Conservation (phyloP, 2,797 vertebrate genomes). For the Coendou prehensilis region DNA sequence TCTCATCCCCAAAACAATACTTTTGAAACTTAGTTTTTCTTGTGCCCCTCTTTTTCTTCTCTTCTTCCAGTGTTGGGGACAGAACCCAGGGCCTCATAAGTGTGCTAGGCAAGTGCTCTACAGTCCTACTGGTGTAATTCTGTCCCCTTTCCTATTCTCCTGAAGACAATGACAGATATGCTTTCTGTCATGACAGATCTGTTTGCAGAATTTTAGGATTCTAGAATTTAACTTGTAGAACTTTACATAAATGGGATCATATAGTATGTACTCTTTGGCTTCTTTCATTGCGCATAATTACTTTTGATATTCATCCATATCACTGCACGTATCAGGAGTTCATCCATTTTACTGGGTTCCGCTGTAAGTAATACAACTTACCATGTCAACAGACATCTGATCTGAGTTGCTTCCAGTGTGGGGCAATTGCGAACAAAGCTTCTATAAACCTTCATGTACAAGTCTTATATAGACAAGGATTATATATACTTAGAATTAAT, state of each 20-base stretch:
- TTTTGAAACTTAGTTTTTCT: neutral
- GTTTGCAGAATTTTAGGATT: neutral
- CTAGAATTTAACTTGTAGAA: neutral
- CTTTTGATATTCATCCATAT: neutral
- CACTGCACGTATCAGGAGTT: neutral
- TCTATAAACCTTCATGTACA: neutral
- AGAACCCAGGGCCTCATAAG: neutral
- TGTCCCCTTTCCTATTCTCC: accelerated
- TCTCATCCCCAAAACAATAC: neutral
- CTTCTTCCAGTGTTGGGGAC: neutral
- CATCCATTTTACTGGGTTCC: neutral
- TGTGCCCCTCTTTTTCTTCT: too few species aligned
- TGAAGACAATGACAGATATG: neutral
- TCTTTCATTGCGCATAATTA: neutral
- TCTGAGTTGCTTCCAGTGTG: neutral
- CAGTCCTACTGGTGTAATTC: neutral
- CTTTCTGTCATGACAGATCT: neutral
- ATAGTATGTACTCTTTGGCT: neutral
- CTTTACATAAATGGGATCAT: neutral
- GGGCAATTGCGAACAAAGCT: neutral
- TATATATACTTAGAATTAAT: neutral
- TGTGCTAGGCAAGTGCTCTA: neutral
- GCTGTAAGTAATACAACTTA: too few species aligned
- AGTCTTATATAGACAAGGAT: neutral
- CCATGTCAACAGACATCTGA: neutral